Conservation (phyloP, 2,888 invertebrate species). For the Agriopis aurantiaria region DNA sequence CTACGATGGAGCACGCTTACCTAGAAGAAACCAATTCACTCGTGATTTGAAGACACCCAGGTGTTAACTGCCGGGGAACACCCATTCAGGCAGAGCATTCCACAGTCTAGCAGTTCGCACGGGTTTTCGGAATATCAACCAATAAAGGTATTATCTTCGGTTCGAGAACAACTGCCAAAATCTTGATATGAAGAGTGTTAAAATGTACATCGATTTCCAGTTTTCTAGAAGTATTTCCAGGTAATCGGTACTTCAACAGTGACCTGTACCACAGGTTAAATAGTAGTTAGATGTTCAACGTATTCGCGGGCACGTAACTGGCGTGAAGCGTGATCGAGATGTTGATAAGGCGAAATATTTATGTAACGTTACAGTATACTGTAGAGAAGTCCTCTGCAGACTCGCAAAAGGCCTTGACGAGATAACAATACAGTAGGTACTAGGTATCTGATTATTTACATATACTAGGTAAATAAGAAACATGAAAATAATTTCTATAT, state of each 20-base stretch:
- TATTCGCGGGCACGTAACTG: conserved; percentile 3
- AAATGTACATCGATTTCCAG: too few relatives aligned
- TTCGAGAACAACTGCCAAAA: too few relatives aligned
- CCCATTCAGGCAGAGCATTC: too few relatives aligned
- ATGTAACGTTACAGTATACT: background rate
- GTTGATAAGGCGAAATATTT: conserved; percentile 3
- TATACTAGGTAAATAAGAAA: background rate
- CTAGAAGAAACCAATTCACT: too few relatives aligned
- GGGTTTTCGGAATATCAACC: too few relatives aligned
- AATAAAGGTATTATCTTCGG: too few relatives aligned
- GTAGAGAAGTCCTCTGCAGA: background rate
- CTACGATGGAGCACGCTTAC: too few relatives aligned
- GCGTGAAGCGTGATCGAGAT: conserved; percentile 11
- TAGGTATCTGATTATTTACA: background rate
- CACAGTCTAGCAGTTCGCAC: too few relatives aligned
- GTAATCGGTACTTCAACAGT: background rate
- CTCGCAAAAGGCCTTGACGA: conserved; percentile 17
- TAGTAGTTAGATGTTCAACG: background rate
- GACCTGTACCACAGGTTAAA: background rate
- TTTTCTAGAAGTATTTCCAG: background rate
- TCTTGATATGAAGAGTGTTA: too few relatives aligned
- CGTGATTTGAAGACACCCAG: too few relatives aligned
- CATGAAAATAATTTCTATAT: too few relatives aligned
- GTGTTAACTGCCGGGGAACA: too few relatives aligned
- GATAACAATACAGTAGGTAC: background rate